Conservation (phyloP, 1,140 invertebrate species). For the Melanaphis sacchari region DNA sequence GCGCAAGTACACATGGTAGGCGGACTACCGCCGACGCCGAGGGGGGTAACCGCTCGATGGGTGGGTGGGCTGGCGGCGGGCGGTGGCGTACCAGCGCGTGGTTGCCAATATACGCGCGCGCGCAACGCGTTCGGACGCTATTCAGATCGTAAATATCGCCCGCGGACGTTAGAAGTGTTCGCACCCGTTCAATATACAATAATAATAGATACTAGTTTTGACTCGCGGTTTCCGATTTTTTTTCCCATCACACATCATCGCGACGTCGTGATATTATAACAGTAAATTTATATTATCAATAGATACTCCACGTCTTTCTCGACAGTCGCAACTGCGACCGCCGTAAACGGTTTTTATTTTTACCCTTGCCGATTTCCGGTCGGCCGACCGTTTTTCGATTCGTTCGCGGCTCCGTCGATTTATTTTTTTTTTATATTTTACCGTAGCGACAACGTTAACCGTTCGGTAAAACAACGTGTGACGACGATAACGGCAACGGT, state of each 20-base stretch:
- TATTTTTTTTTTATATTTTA: neutral
- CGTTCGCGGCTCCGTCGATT: neutral
- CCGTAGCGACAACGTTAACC: neutral
- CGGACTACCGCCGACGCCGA: neutral
- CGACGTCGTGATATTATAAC: neutral
- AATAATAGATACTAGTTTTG: neutral
- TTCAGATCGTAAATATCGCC: constrained; percentile 35
- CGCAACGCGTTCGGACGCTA: neutral
- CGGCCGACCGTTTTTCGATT: neutral
- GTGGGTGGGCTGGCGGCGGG: neutral
- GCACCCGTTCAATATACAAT: neutral
- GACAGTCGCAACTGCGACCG: neutral
- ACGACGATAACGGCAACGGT: neutral
- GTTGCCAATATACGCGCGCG: constrained; percentile 36
- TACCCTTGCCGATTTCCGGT: neutral
- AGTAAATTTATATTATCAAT: neutral
- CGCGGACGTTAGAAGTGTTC: constrained; percentile 33
- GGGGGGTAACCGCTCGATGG: neutral
- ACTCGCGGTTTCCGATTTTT: neutral
- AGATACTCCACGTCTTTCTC: neutral
- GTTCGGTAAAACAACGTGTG: neutral
- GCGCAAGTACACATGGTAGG: neutral
- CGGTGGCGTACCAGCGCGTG: constrained; percentile 3
- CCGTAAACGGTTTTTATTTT: neutral
- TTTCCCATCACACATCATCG: neutral